Evolutionary conservation across 2,888 invertebrate species (phyloP).

Genomic region (Hedya salicella): DNA sequence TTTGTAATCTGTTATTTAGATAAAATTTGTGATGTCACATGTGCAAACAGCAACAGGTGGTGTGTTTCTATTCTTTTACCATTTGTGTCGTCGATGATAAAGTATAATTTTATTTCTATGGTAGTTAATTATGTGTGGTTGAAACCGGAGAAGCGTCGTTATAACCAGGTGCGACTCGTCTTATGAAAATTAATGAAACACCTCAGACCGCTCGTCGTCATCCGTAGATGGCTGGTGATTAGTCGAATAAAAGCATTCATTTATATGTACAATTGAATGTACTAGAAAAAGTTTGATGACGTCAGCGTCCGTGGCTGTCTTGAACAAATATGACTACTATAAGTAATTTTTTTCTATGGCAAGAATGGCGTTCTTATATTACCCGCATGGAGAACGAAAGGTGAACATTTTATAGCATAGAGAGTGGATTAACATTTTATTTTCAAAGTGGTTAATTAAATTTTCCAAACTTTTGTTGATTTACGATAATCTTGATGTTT

Average conservation of each 20-base stretch:
- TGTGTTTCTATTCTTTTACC: constrained; percentile 26
- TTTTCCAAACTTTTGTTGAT: too few relatives aligned
- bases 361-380: too few relatives aligned
- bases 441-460: too few relatives aligned
- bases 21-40: constrained; percentile 10
- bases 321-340: too few relatives aligned
- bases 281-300: neutral
- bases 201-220: constrained; percentile 54
- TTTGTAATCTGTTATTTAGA: neutral
- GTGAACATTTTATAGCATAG: too few relatives aligned
- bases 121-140: constrained; percentile 37
- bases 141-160: constrained; percentile 51
- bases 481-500: too few relatives aligned
- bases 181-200: constrained; percentile 52
- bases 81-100: constrained; percentile 37
- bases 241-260: constrained; percentile 45
- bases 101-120: constrained; percentile 42
- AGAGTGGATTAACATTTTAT: too few relatives aligned
- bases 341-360: too few relatives aligned
- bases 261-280: neutral
- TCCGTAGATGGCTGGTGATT: constrained; percentile 45
- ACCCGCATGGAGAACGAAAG: too few relatives aligned
- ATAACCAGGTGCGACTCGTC: constrained; percentile 49
- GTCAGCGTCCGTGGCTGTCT: too few relatives aligned
- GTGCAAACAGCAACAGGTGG: constrained; percentile 37